phyloP scores from a whole-genome alignment of 1,140 invertebrate genomes.

The Heliconius eleuchia region DNA sequence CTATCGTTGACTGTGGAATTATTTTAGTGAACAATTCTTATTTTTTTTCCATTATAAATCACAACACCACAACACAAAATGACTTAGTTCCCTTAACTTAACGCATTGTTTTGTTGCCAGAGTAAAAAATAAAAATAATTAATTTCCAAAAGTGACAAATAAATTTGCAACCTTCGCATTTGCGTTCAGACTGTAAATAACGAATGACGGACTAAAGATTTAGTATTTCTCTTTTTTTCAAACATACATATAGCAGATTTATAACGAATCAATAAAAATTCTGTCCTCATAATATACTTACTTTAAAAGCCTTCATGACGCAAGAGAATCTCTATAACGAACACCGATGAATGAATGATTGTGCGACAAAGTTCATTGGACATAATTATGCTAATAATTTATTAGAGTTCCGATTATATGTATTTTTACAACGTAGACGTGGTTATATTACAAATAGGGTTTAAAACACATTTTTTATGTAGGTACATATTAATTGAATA shows the following conservation, averaged over 20 bases:
- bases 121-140: no score
- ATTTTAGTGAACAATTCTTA: no score
- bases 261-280: slow-evolving; percentile 11
- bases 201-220: no score
- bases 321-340: not conserved
- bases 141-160: not conserved
- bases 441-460: not conserved
- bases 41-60: no score
- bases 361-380: not conserved
- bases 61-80: no score
- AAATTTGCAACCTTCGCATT: no score
- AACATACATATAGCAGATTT: not conserved
- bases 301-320: slow-evolving; percentile 4
- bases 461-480: not conserved
- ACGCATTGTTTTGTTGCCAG: no score
- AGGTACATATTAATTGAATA: not conserved
- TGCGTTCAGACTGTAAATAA: no score
- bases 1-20: no score
- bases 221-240: not conserved
- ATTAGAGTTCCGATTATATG: not conserved
- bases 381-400: slow-evolving; percentile 9
- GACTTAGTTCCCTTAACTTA: no score
- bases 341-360: not conserved
- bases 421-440: not conserved
- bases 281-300: not conserved